Base-by-base conservation (phyloP, 2,797 vertebrate genomes). In the Synanceia verrucosa region DNA sequence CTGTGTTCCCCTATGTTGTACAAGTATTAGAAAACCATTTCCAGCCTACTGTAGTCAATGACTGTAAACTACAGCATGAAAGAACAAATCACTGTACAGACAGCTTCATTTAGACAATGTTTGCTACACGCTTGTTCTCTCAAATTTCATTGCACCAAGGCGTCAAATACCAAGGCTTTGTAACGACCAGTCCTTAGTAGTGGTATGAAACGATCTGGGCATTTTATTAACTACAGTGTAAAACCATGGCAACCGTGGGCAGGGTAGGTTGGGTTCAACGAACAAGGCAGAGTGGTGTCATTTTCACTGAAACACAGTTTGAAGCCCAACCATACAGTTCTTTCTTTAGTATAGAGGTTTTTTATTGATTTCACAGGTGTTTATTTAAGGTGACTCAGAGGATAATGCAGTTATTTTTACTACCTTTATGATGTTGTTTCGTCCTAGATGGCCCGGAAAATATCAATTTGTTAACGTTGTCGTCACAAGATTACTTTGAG, bases 391-490 rank as follows among this genome's bases (percentile, higher is more conserved):
- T 24, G n/a, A 55, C 52, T 14, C 2, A 7, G 29, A 12, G 4
- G n/a, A 19, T 29, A 43, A 59, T 44, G 12, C n/a, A 59, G 39
- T 6, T 21, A 1, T 28, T 4, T 36, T 55, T 24, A 4, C 9
- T 70, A 2, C 31, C 11, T 9, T 9, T 33, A 13, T 71, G 11
- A 75, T 31, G 29, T 28, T n/a, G 26, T 23, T 9, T 2, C 29
- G 9, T 9, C 9, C 6, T 31, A 91, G 89, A 82, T 34, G 86
- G 89, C 14, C 90, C 92, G 29, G 89, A 91, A 69, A 75, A 85
- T 10, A 50, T 68, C 0, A 5, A 1, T 4, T 2, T 87, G 29
- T 48, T 0, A 0, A 19, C 31, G 7, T 70, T 1, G 5, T 72
- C 83, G 23, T 50, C 26, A 52, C 19, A 61, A 57, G 6, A 67